These are phyloP conservation scores for Pantherophis vulpinus DNA, from an alignment of 2,797 vertebrate species.

Conservation along the genomic window DNA sequence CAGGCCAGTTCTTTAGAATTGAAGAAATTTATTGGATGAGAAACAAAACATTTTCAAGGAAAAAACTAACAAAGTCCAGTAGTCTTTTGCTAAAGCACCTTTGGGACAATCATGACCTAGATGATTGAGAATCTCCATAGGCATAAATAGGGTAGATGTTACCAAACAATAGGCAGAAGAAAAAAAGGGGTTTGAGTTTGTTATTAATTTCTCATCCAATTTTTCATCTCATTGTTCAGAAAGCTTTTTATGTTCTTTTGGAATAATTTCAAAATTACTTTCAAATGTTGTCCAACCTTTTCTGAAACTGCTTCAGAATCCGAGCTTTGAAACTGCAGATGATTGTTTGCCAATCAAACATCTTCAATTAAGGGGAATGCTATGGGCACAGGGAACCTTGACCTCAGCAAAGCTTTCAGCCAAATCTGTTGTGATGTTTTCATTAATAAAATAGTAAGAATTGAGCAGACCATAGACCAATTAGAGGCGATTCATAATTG, in stretches of 20 bases:
- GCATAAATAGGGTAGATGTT: neutral
- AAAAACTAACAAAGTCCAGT: neutral
- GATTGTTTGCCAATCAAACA: neutral
- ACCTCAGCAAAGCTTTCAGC: neutral
- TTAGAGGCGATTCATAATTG: neutral
- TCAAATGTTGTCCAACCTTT: neutral
- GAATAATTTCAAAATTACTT: neutral
- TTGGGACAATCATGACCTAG: neutral
- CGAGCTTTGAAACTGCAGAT: neutral
- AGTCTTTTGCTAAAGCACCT: neutral
- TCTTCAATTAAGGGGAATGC: neutral
- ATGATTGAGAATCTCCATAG: neutral
- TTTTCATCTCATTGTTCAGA: neutral
- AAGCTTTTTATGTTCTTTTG: neutral
- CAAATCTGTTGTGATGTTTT: neutral
- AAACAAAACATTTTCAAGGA: neutral
- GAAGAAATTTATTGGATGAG: neutral
- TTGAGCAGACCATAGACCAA: neutral
- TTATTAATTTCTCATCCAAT: neutral
- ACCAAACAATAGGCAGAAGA: neutral
- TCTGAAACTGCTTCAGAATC: neutral
- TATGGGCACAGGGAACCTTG: neutral
- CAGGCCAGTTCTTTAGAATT: neutral
- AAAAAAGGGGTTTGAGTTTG: neutral
- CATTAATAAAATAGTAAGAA: neutral